Evolutionary conservation across 2,113 vertebrate species (phyloP), one percentile per base, ranked within the genome.

Genomic region (Atherinomorus stipes): DNA sequence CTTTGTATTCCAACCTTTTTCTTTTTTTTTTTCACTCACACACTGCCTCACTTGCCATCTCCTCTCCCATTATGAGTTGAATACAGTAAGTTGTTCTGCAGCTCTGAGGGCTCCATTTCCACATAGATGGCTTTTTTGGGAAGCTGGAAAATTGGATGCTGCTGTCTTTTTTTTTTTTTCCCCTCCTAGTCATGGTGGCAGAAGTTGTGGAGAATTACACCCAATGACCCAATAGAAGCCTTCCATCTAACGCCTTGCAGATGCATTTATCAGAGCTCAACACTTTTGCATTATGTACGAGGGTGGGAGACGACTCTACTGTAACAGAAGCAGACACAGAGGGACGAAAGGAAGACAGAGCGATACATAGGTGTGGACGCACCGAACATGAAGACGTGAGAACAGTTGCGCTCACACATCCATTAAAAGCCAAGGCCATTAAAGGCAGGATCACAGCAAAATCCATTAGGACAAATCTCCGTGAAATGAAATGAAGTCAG

Each of bases 391-490:
- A 19, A 58, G 34, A 26, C 64, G 65, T 22, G 15, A 23, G 40
- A 22, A 63, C 58, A 40, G n/a, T n/a, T 18, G 26, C 12, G 3
- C 59, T 50, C n/a, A 68, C 38, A 19, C 61, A 53, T 80, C 85
- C 85, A 84, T 88, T 88, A 78, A 87, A 83, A 71, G 70, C 68
- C 57, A 84, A 88, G 64, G 80, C 83, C 81, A 79, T 84, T 89
- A 85, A 84, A 85, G 76, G 75, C 65, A 69, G 82, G 82, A 89
- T 90, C 80, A 73, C 66, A 79, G 74, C 34, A 50, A 90, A 89
- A 90, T 87, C 85, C 89, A 92, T 92, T 89, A 90, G 78, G 86
- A 90, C 82, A 89, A 89, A 91, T 87, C 87, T 88, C 89, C 64
- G 74, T 89, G 84, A 92, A 93, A 93, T 91, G 86, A 92, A 91